Evolutionary conservation across 2,797 vertebrate species (phyloP), one percentile per base, ranked within the genome.

Genomic region (Bryconaethiops microstoma): DNA sequence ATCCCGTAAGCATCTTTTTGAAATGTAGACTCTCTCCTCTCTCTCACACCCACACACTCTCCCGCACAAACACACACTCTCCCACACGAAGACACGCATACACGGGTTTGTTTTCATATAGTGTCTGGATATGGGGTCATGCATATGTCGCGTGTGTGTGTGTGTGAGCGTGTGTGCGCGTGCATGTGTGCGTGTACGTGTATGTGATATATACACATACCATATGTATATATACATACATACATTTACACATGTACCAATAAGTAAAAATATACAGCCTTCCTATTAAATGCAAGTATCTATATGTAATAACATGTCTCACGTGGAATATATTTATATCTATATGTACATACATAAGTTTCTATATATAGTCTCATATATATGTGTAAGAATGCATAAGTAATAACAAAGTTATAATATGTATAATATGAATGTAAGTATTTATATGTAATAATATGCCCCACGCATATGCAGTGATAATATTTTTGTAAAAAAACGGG

Each of bases 1-100:
- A 76, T 88, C 79, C 79, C 74, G 60, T 76, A 83, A 86, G 84
- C 78, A 79, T 86, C 76, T 85, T 81, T 85, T 77, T 79, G 71
- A 84, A 86, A 85, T 77, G 19, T 79, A 87, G 80, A 77, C 64
- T 16, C 19, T 50, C 63, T 79, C 23, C 17, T 50, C 23, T 70
- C 65, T 71, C 55, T 71, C 67, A 42, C 64, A 42, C 21, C 14
- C 64, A 39, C 19, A 64, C 23, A 50, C 59, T 76, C 16, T 76
- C 17, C 10, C 76, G 16, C 80, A 60, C 65, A 52, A 19, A 64
- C 79, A 63, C 70, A 77, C 78, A 45, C 23, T 63, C 29, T 60
- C 54, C 50, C 78, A 68, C 70, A 23, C 74, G 35, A 35, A 35
- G 35, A 35, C 35, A 35, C 2, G 35, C 35, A 35, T 35, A 35